Evolutionary conservation across 1,140 invertebrate species (phyloP), one percentile per base, ranked within the genome.

Genomic region (Varroa destructor): DNA sequence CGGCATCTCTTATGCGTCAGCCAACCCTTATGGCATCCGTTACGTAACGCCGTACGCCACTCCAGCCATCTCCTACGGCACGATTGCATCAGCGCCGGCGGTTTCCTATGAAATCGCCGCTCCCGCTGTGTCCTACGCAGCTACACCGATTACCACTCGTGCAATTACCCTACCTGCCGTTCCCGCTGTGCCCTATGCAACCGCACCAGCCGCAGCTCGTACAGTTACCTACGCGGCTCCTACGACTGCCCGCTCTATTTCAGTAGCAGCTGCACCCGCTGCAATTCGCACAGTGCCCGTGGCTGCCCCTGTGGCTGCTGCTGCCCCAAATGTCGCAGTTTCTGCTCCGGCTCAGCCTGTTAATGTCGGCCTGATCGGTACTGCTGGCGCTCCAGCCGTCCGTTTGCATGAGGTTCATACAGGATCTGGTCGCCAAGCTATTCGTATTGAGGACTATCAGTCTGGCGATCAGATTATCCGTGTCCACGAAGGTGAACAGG

Each of bases 371-470:
- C 12, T 67, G 61, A 67, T 67, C 37, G 61, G 12, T 37, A 67
- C 61, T 8, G 61, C 40, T 46, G 61, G 61, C 3, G 61, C 61
- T 40, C 12, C 61, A 2, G 46, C 61, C 61, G 37, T 67, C 61
- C 61, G 61, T 2, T 36, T 37, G 12, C 61, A 67, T 67, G 61
- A 67, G 61, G 40, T 67, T 8, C 61, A 67, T 37, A 67, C 61
- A 2, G 61, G 61, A 25, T 67, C 61, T 4, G 61, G 61, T 43
- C 40, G 46, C 8, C 10, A 12, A 37, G 61, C 61, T 2, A 67
- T 67, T 37, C 61, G 61, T 67, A 67, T 67, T 37, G 61, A 67
- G 36, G 61, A 67, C 61, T 67, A 36, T 37, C 61, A 67, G 61
- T 12, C 61, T 12, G 61, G 61, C 40, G 61, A 67, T 67, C 61